These are phyloP conservation scores for Hypsopygia costalis DNA, from an alignment of 2,888 invertebrate species.

Conservation along the genomic window DNA sequence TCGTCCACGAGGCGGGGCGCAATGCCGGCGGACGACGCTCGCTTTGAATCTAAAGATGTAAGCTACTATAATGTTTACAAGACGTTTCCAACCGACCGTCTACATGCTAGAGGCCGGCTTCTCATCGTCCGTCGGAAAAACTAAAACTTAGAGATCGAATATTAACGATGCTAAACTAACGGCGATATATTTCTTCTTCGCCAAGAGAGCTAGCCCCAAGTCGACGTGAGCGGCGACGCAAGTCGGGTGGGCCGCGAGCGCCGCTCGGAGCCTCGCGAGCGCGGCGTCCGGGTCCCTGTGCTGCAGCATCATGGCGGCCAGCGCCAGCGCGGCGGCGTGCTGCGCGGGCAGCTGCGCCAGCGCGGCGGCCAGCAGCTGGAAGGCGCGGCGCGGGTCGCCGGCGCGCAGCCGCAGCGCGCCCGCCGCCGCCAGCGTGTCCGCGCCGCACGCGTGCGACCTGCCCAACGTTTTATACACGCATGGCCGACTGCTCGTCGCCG, in stretches of 20 bases:
- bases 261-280: constrained; percentile 70
- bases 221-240: constrained; percentile 70
- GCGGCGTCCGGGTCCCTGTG: constrained; percentile 71
- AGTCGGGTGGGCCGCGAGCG: constrained; percentile 57
- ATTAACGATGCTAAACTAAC: constrained; percentile 48
- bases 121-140: no score
- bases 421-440: constrained; percentile 75
- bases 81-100: no score
- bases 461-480: no score
- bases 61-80: no score
- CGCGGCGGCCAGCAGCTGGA: constrained; percentile 78
- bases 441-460: constrained; percentile 60
- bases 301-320: constrained; percentile 78
- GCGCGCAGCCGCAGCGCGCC: constrained; percentile 71
- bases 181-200: constrained; percentile 67
- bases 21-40: no score
- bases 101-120: no score
- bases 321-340: constrained; percentile 69
- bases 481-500: no score
- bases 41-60: no score
- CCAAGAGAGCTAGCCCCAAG: constrained; percentile 60
- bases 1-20: no score
- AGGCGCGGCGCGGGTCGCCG: constrained; percentile 69
- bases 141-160: no score
- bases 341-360: constrained; percentile 68